Percentiles rank a stretch among this genome's conserved stretches.
Evolutionary conservation across 2,113 vertebrate species (phyloP).

Genomic region (Tupaia tana): DNA sequence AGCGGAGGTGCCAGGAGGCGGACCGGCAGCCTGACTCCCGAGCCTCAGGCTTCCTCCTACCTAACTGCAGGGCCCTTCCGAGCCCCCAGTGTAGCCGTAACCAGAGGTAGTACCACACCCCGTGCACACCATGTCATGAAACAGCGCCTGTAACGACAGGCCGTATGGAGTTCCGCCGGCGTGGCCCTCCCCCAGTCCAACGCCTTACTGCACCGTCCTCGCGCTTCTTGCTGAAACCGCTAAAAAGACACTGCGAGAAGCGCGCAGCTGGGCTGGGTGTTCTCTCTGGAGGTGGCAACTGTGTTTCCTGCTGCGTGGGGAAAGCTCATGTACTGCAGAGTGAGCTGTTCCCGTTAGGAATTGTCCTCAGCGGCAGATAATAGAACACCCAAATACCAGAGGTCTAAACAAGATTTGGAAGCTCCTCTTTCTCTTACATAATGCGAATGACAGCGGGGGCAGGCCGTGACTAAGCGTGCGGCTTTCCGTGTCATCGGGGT

Average conservation of each 20-base stretch:
- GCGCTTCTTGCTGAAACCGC: no score
- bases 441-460: neutral
- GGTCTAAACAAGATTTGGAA: neutral
- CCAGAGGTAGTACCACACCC: no score
- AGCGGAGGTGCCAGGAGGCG: neutral
- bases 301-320: neutral
- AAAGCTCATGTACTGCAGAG: neutral
- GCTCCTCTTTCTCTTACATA: neutral
- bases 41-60: neutral
- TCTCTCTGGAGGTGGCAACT: slow-evolving; percentile 32
- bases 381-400: slow-evolving; percentile 39
- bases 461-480: neutral
- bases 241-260: no score
- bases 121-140: no score
- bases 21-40: neutral
- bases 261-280: neutral
- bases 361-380: slow-evolving; percentile 36
- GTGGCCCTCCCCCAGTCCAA: no score
- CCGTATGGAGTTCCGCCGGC: no score
- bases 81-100: no score
- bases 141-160: no score
- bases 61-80: no score
- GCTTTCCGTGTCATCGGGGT: neutral
- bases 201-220: no score
- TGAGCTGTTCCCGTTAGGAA: slow-evolving; percentile 44